Evolutionary conservation across 2,113 vertebrate species (phyloP).

Genomic region (Camelus dromedarius): DNA sequence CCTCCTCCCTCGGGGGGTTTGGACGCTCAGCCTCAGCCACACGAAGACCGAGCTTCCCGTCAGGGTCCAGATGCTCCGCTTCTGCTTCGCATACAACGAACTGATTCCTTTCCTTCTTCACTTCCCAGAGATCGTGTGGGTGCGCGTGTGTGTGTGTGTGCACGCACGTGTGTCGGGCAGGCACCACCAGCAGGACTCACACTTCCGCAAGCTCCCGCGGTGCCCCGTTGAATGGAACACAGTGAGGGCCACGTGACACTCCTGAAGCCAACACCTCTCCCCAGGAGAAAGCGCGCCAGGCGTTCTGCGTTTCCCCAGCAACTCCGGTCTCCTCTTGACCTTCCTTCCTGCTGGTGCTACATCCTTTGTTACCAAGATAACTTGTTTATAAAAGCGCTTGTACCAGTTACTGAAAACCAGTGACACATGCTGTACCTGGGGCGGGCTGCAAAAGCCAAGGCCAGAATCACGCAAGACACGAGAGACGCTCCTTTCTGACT

Average conservation of each 20-base stretch:
- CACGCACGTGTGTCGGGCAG: not conserved
- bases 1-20: accelerated
- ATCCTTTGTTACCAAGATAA: conserved; percentile 74
- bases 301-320: not conserved
- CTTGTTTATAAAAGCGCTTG: conserved; percentile 64
- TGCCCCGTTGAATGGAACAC: not conserved
- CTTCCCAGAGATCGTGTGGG: not conserved
- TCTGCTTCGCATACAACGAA: not conserved
- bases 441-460: not conserved
- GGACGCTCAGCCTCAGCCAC: not conserved
- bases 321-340: conserved; percentile 57
- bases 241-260: not conserved
- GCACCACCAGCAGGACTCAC: not conserved
- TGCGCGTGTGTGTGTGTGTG: too few species aligned
- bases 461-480: not conserved
- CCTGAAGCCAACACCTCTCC: conserved; percentile 44
- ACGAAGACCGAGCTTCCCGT: not conserved
- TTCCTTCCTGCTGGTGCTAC: conserved; percentile 56
- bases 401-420: conserved; percentile 57
- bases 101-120: conserved; percentile 44
- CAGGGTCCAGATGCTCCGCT: not conserved
- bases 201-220: not conserved
- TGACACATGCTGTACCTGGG: not conserved
- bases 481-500: not conserved
- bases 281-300: not conserved